Base-by-base conservation (phyloP, 2,888 invertebrate genomes). In the Bellardia bayeri region DNA sequence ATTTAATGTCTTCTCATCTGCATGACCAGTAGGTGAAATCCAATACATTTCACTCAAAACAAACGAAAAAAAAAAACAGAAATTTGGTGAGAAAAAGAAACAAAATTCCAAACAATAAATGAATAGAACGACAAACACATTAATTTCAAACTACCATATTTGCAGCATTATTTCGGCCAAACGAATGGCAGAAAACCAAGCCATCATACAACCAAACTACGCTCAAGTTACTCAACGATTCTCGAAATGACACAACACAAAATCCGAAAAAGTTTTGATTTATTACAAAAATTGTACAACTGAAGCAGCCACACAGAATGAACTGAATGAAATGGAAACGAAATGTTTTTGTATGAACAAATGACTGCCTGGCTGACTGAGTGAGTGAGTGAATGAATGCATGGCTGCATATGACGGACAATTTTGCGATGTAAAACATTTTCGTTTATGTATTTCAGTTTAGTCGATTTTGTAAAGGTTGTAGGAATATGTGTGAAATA, bases 211-310 rank as follows among this genome's bases (percentile, higher is more conserved):
- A 37, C 5, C 33, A 7, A 82, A 69, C 45, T 61, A 33, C 45
- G 45, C 83, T 80, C 78, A 66, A 84, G 81, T 87, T 83, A 90
- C 89, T 91, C 89, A 88, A 89, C 91, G 85, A 90, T 91, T 91
- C 91, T 89, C 79, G 87, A 51, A 91, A 90, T 91, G 91, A 91
- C 92, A 92, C 90, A 88, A 90, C 89, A 90, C 75, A 82, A 82
- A 91, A 86, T 90, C 91, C 91, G 89, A 92, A 91, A 91, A 68
- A 23, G 91, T 92, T 91, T 92, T 91, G 91, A 91, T 91, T 91
- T 91, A 91, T 91, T 88, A 89, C 90, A 74, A 58, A 51, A n/a
- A 76, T 88, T 89, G 89, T 54, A 45, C 51, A 75, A 51, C 49
- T 9, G 37, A 61, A 30, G 14, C 42, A 58, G 49, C 23, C 68